Evolutionary conservation across 1,140 invertebrate genomes (phyloP).

Genomic region (Ectropis grisescens): DNA sequence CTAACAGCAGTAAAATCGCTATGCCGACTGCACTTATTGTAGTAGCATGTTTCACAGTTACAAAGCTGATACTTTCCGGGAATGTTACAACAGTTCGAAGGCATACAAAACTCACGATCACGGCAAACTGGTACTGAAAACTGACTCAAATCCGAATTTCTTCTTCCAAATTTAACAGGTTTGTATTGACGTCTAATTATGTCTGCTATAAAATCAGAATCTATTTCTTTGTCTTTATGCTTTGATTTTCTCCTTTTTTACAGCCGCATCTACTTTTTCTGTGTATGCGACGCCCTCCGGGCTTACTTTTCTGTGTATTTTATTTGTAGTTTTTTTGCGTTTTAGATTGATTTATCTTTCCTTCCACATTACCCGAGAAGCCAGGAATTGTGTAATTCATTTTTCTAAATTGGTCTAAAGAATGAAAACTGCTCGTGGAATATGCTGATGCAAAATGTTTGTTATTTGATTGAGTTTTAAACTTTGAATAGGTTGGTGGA

Average conservation of each 20-base stretch:
- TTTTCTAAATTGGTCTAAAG: constrained; percentile 13
- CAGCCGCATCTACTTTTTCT: not conserved
- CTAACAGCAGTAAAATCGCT: constrained; percentile 28
- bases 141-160: constrained; percentile 40
- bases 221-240: constrained; percentile 18
- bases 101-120: constrained; percentile 42
- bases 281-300: no score
- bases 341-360: no score
- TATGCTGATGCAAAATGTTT: constrained; percentile 11
- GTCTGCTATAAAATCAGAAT: constrained; percentile 48
- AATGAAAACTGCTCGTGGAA: constrained; percentile 27
- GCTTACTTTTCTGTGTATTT: no score
- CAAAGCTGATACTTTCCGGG: constrained; percentile 34
- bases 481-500: constrained; percentile 11
- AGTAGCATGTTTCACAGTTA: no score
- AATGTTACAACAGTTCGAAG: constrained; percentile 20
- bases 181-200: constrained; percentile 50
- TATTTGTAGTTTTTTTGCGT: no score
- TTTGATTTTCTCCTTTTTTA: constrained; percentile 20
- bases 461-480: constrained; percentile 12
- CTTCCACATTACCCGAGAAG: constrained; percentile 3
- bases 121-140: constrained; percentile 51
- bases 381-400: constrained; percentile 4
- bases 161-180: constrained; percentile 39
- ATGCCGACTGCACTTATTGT: no score